Conservation (phyloP, 2,113 vertebrate species). For the Clarias magur region DNA sequence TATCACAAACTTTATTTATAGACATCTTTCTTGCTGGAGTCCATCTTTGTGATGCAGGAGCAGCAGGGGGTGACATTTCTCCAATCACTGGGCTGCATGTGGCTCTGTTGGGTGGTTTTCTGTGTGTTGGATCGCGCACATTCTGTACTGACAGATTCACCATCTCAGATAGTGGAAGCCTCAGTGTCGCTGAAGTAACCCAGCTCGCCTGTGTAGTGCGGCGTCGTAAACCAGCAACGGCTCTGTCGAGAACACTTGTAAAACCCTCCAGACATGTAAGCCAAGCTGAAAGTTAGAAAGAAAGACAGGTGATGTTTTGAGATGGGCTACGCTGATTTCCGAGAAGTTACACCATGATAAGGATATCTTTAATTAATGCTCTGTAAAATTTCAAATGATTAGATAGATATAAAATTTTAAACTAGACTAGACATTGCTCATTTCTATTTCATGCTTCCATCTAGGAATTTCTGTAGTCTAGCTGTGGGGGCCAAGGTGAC, state of each 20-base stretch:
- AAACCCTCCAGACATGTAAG: constrained; percentile 86
- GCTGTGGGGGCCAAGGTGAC: no score
- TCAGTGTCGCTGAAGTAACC: constrained; percentile 97
- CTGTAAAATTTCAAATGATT: no score
- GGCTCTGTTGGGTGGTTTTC: constrained; percentile 84
- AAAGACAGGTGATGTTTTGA: not conserved
- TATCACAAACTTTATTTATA: no score
- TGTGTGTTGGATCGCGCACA: constrained; percentile 88
- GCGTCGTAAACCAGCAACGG: constrained; percentile 91
- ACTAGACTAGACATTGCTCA: no score
- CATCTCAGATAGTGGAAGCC: constrained; percentile 98
- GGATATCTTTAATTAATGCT: no score
- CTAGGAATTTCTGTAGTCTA: no score
- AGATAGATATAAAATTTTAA: no score
- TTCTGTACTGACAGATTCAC: constrained; percentile 85
- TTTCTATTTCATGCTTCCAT: no score
- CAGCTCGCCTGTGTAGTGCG: constrained; percentile 93
- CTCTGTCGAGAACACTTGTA: constrained; percentile 92
- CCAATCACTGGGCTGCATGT: constrained; percentile 79
- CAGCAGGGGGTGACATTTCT: constrained; percentile 71
- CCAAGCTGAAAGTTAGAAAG: constrained; percentile 64
- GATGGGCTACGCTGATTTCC: not conserved
- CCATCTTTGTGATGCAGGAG: constrained; percentile 74
- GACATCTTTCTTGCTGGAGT: not conserved
- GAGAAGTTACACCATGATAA: not conserved